phyloP scores from a whole-genome alignment of 2,888 invertebrate species.

The Latrodectus hesperus region DNA sequence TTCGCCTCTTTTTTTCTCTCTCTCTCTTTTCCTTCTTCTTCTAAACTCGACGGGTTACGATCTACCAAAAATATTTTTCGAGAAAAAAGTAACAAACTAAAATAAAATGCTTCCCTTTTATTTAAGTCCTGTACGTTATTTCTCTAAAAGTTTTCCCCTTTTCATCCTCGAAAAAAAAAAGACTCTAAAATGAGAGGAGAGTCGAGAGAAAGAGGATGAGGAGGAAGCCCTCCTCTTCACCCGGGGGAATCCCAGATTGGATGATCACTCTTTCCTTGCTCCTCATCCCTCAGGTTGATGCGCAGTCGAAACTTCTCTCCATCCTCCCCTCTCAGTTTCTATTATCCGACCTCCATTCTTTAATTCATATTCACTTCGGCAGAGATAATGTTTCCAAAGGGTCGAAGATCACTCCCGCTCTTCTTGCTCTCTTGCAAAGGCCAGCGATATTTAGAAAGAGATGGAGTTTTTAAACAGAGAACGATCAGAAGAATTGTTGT shows the following conservation, averaged over 20 bases:
- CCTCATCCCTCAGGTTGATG: slow-evolving; percentile 44
- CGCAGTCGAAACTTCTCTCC: slow-evolving; percentile 34
- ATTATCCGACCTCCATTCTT: background rate
- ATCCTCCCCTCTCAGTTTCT: slow-evolving; percentile 4
- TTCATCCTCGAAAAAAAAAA: background rate
- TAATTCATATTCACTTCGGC: background rate
- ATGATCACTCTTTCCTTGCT: slow-evolving; percentile 54
- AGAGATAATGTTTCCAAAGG: no score
- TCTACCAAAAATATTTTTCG: no score
- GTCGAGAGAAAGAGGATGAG: slow-evolving; percentile 27
- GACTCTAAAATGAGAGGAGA: slow-evolving; percentile 10
- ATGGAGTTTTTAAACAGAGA: no score
- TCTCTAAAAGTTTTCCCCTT: slow-evolving; percentile 5
- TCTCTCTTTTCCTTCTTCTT: slow-evolving; percentile 6
- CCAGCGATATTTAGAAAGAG: no score
- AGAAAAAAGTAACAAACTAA: no score
- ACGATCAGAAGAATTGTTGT: no score
- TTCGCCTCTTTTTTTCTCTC: slow-evolving; percentile 38
- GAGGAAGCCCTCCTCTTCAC: slow-evolving; percentile 4
- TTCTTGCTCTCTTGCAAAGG: no score
- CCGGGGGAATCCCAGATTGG: slow-evolving; percentile 49
- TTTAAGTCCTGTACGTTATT: background rate
- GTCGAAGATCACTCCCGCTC: no score
- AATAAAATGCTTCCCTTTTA: no score
- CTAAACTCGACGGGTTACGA: background rate